Percentiles rank a stretch among this genome's conserved stretches.
phyloP scores from a whole-genome alignment of 2,888 invertebrate species.

The Pollenia angustigena region DNA sequence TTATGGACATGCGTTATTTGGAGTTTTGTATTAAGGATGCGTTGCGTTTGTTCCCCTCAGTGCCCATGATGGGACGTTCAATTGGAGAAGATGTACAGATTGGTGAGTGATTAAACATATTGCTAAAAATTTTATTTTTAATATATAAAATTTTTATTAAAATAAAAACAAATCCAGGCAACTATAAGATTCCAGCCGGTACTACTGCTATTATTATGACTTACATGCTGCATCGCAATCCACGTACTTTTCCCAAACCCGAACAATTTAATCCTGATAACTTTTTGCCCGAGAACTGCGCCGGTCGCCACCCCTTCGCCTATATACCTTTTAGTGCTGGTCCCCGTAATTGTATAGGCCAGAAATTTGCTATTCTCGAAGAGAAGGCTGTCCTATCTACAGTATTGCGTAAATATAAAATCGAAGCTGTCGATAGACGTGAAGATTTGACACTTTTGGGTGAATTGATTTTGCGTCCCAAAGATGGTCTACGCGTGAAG shows the following conservation, averaged over 20 bases:
- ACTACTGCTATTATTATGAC: conserved; percentile 86
- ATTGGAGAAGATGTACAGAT: conserved; percentile 86
- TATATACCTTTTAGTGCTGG: conserved; percentile 90
- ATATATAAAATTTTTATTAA: neutral
- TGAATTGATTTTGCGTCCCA: conserved; percentile 87
- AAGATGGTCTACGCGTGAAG: conserved; percentile 85
- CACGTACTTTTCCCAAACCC: conserved; percentile 88
- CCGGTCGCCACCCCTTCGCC: conserved; percentile 87
- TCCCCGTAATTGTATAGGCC: conserved; percentile 86
- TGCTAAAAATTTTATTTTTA: neutral
- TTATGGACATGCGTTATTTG: conserved; percentile 88
- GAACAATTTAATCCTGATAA: conserved; percentile 89
- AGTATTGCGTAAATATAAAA: conserved; percentile 85
- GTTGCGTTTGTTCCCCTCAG: conserved; percentile 88
- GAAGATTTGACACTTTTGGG: conserved; percentile 86
- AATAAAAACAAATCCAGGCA: conserved; percentile 75
- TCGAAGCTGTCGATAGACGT: conserved; percentile 86
- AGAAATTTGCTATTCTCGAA: conserved; percentile 86
- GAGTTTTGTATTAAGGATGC: conserved; percentile 90
- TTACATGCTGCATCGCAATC: conserved; percentile 88
- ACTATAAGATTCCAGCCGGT: conserved; percentile 84
- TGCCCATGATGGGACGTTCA: conserved; percentile 87
- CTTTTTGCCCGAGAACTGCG: conserved; percentile 87
- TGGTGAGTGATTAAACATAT: conserved; percentile 83
- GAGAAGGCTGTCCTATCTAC: conserved; percentile 86